Conservation (phyloP, 1,140 invertebrate species). For the Drosophila pruinosa region DNA sequence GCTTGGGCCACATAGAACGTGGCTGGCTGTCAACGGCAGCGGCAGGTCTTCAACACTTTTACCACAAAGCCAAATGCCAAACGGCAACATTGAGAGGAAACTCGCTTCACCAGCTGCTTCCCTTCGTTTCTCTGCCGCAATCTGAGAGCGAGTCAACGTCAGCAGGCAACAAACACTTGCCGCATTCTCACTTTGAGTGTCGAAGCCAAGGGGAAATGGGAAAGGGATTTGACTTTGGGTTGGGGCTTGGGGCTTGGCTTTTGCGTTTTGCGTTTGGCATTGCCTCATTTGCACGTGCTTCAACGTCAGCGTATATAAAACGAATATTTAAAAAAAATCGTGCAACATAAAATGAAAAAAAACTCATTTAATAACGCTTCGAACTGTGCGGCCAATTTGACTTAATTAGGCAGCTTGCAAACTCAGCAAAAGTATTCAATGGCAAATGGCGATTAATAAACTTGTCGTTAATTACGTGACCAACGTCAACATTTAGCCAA, state of each 20-base stretch:
- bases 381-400: conserved; percentile 63
- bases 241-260: too few species aligned
- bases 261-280: background rate
- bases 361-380: conserved; percentile 45
- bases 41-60: conserved; percentile 46
- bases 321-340: background rate
- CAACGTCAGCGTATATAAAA: background rate
- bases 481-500: conserved; percentile 43
- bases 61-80: conserved; percentile 62
- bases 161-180: conserved; percentile 14
- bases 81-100: conserved; percentile 31
- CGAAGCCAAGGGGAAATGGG: background rate
- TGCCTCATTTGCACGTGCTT: conserved; percentile 51
- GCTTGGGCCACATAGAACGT: conserved; percentile 19
- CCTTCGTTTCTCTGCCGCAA: background rate
- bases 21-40: conserved; percentile 57
- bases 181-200: conserved; percentile 62
- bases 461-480: conserved; percentile 71
- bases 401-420: conserved; percentile 57
- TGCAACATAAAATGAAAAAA: background rate
- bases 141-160: background rate
- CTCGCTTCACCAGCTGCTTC: conserved; percentile 9
- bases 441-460: conserved; percentile 61
- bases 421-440: conserved; percentile 1
- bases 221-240: conserved; percentile 7